Evolutionary conservation across 2,888 invertebrate species (phyloP), one percentile per base, ranked within the genome.

Genomic region (Drosophila phalerata): DNA sequence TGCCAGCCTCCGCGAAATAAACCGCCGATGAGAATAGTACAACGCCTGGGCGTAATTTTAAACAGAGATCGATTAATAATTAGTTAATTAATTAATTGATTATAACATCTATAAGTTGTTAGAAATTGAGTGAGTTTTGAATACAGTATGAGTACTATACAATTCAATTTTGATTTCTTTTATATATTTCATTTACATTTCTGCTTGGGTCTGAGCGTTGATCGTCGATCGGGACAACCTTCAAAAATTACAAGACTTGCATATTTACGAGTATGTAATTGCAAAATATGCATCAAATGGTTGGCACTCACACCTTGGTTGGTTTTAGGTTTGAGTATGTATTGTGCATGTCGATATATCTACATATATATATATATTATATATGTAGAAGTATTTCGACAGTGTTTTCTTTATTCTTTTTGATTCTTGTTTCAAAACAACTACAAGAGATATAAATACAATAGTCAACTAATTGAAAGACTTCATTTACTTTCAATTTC

Each of bases 11-110:
- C 94, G 99, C 99, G 95, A 99, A 99, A 96, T 99, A 99, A 94
- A 99, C 99, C 94, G 99, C 99, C 95, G 98, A 98, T 94, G 98
- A 98, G 96, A 99, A 99, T 94, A 99, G 97, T 94, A 99, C 98
- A 95, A 99, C 99, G 96, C 99, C 98, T 98, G 81, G 67, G 76
- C 81, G 81, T 58, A 51, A 76, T 69, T 72, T 79, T 64, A 67
- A 85, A 81, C 76, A 83, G 62, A 86, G 66, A 81, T 83, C 72
- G 55, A 77, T 67, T 65, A 62, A 43, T 64, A 68, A 71, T 70
- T 73, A 77, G 60, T 73, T 67, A 30, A 17, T n/a, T 3, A 19
- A 37, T 45, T 45, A 37, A 56, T 55, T 56, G 56, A 55, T 47
- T 15, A 37, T 11, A 37, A 17, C 45, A 47, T 55, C 22, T 55